These are phyloP conservation scores for Clarias gariepinus DNA, from an alignment of 2,113 vertebrate species.

Conservation along the genomic window DNA sequence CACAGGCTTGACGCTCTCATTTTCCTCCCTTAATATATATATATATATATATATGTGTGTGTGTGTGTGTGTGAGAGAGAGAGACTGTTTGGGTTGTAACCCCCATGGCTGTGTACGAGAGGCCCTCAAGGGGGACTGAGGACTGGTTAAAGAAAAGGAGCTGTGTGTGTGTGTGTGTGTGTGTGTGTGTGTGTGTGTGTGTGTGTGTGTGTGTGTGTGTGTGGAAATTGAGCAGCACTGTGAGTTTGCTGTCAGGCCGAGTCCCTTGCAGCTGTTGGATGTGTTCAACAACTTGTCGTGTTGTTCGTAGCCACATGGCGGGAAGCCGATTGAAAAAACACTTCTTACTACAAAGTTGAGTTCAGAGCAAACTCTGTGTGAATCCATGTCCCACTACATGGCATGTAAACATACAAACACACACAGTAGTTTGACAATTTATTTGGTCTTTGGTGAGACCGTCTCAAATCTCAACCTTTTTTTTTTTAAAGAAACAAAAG, in stretches of 20 bases:
- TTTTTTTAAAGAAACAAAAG: constrained; percentile 53
- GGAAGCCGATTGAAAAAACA: constrained; percentile 48
- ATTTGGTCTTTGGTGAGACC: background rate
- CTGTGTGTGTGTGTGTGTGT: constrained; percentile 11
- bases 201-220: constrained; percentile 61
- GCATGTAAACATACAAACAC: background rate
- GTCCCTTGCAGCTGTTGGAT: constrained; percentile 87
- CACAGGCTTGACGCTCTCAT: background rate
- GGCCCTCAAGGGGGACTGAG: constrained; percentile 70
- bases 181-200: constrained; percentile 56
- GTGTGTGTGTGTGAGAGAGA: constrained; percentile 44
- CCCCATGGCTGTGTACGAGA: constrained; percentile 48
- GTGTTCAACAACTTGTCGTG: constrained; percentile 67
- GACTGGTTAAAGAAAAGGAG: constrained; percentile 30
- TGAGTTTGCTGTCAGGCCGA: constrained; percentile 72
- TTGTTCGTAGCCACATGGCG: constrained; percentile 63
- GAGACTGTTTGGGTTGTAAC: constrained; percentile 53
- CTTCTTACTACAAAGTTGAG: constrained; percentile 8
- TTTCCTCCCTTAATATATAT: constrained; percentile 31
- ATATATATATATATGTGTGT: constrained; percentile 53
- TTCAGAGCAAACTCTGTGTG: constrained; percentile 10
- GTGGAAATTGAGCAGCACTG: constrained; percentile 77
- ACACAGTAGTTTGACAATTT: background rate
- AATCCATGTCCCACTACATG: constrained; percentile 24
- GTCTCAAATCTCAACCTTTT: background rate